Percentiles rank a stretch among this genome's conserved stretches.
phyloP scores from a whole-genome alignment of 2,113 vertebrate genomes.

The Lanius collurio region DNA sequence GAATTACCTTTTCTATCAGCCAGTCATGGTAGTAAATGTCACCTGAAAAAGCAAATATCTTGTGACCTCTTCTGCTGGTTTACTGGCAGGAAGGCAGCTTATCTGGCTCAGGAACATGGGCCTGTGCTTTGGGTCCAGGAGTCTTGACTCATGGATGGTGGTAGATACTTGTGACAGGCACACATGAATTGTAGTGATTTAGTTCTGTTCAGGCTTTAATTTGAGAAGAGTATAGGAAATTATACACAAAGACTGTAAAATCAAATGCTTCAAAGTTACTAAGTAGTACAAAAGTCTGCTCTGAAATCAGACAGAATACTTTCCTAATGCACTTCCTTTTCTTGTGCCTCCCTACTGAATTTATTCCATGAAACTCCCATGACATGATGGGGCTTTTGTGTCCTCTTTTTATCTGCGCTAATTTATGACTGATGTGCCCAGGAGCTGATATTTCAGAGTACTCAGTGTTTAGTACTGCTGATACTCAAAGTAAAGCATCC shows the following conservation, averaged over 20 bases:
- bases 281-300: background rate
- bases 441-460: background rate
- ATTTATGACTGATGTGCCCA: background rate
- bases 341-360: background rate
- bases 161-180: background rate
- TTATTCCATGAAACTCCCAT: background rate
- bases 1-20: background rate
- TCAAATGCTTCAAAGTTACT: background rate
- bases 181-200: background rate
- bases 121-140: background rate
- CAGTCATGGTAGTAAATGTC: background rate
- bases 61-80: background rate
- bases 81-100: background rate
- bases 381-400: background rate
- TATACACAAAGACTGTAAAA: background rate
- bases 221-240: background rate
- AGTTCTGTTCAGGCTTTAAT: background rate
- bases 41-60: background rate
- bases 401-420: background rate
- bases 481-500: background rate
- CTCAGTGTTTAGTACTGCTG: background rate
- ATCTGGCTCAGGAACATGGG: background rate
- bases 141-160: background rate
- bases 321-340: background rate
- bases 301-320: background rate